These are phyloP conservation scores for Xenotilapia caudafasciata DNA, from an alignment of 2,113 vertebrate species.

Conservation along the genomic window DNA sequence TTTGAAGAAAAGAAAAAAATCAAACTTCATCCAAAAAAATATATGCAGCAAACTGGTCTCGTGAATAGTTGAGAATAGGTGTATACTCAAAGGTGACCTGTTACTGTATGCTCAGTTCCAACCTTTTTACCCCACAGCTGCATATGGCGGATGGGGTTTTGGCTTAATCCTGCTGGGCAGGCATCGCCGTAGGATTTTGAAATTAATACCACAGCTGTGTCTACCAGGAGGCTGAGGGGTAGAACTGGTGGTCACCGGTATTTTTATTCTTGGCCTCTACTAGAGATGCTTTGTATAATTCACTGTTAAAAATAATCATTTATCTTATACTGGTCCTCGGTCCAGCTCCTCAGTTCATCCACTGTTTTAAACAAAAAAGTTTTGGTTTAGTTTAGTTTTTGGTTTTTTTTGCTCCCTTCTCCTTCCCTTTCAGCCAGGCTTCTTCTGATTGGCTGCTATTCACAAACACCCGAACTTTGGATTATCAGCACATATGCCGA, in stretches of 20 bases:
- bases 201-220: neutral
- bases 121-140: neutral
- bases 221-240: neutral
- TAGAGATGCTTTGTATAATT: neutral
- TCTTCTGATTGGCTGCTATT: neutral
- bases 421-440: neutral
- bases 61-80: neutral
- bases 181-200: neutral
- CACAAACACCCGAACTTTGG: neutral
- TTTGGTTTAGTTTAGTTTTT: neutral
- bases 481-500: neutral
- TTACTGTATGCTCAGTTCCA: neutral
- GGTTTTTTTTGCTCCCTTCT: rapidly evolving
- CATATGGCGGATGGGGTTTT: neutral
- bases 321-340: neutral
- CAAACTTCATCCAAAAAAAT: neutral
- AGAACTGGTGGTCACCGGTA: neutral
- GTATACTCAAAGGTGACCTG: neutral
- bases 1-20: neutral
- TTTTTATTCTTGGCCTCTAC: neutral
- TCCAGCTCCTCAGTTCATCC: neutral
- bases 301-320: neutral
- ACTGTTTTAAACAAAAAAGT: neutral
- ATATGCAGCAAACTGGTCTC: neutral
- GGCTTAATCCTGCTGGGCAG: neutral